These are phyloP conservation scores for Aphaenogaster ashmeadi DNA, from an alignment of 1,140 invertebrate genomes.

Conservation along the genomic window DNA sequence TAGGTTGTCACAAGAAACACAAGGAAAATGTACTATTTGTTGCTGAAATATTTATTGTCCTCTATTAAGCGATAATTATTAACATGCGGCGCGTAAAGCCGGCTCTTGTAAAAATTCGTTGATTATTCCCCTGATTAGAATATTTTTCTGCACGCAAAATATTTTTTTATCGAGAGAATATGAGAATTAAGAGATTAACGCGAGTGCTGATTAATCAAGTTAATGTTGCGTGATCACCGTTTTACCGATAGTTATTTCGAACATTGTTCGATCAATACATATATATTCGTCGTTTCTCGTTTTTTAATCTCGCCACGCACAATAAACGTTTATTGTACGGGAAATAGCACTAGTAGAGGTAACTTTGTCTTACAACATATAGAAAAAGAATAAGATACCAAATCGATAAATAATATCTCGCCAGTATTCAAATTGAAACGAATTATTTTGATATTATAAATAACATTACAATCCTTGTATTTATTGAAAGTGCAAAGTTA, in stretches of 20 bases:
- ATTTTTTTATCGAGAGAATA: constrained; percentile 56
- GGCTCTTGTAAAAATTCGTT: constrained; percentile 48
- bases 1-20: background rate
- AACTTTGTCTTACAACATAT: background rate
- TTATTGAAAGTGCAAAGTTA: background rate
- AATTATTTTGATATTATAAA: constrained; percentile 1
- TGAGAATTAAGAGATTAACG: constrained; percentile 11
- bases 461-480: background rate
- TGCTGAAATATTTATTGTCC: constrained; percentile 35
- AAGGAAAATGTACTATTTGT: constrained; percentile 30
- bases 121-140: constrained; percentile 26
- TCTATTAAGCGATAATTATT: constrained; percentile 46
- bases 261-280: constrained; percentile 19
- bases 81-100: background rate
- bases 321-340: constrained; percentile 26
- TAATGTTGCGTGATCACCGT: constrained; percentile 30
- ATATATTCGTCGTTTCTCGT: constrained; percentile 25
- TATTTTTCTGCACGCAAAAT: constrained; percentile 50
- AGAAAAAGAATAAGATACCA: background rate
- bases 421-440: background rate
- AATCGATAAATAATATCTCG: background rate
- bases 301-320: constrained; percentile 49
- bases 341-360: background rate
- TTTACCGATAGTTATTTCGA: constrained; percentile 38
- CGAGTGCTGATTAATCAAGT: constrained; percentile 29